phyloP scores from a whole-genome alignment of 1,140 invertebrate genomes.

The Arctopsyche grandis region DNA sequence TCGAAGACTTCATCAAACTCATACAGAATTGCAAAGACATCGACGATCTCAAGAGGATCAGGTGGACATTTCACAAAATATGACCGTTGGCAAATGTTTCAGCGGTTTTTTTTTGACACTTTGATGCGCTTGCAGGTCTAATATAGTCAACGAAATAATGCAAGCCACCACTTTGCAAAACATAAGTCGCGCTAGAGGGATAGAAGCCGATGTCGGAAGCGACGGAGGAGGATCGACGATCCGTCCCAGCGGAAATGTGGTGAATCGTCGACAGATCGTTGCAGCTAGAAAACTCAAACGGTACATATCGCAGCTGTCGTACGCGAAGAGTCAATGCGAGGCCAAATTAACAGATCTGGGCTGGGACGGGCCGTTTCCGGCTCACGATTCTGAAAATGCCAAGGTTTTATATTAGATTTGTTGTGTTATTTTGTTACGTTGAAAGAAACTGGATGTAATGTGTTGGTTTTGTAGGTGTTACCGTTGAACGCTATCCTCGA shows the following conservation, averaged over 20 bases:
- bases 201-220: slow-evolving; percentile 77
- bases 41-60: slow-evolving; percentile 84
- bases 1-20: slow-evolving; percentile 88
- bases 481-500: slow-evolving; percentile 75
- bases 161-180: slow-evolving; percentile 92
- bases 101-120: neutral
- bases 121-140: slow-evolving; percentile 68
- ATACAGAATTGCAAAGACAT: slow-evolving; percentile 84
- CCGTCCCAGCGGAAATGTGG: slow-evolving; percentile 58
- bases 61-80: slow-evolving; percentile 66
- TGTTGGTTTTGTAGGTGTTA: slow-evolving; percentile 62
- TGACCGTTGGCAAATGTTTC: too few species aligned
- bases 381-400: slow-evolving; percentile 61
- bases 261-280: slow-evolving; percentile 75
- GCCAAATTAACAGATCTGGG: slow-evolving; percentile 79
- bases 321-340: slow-evolving; percentile 86
- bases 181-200: slow-evolving; percentile 83
- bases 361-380: slow-evolving; percentile 80
- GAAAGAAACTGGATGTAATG: neutral
- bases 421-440: neutral
- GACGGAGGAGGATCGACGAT: slow-evolving; percentile 57
- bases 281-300: slow-evolving; percentile 77
- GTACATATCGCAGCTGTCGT: slow-evolving; percentile 84
- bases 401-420: slow-evolving; percentile 57
- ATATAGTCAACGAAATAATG: slow-evolving; percentile 92